Percentiles rank a stretch among this genome's conserved stretches.
phyloP scores from a whole-genome alignment of 2,797 vertebrate genomes.

The Rhinella marina region DNA sequence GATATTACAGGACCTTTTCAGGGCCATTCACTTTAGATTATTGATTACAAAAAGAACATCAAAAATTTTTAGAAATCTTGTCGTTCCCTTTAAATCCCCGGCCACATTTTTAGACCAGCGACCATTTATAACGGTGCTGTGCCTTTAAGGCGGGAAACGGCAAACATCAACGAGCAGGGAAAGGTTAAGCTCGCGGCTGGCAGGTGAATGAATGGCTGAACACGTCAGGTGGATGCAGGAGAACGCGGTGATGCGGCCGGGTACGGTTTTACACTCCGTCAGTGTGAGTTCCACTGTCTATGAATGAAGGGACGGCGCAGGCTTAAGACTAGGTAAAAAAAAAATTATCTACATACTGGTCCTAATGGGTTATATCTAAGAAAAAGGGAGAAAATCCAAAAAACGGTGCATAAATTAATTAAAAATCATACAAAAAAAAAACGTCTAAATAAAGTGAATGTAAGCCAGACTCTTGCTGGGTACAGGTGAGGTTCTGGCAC shows the following conservation, averaged over 20 bases:
- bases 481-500: background rate
- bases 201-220: conserved; percentile 40
- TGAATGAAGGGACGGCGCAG: background rate
- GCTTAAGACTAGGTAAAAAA: too few relatives aligned
- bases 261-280: background rate
- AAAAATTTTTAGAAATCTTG: too few relatives aligned
- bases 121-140: background rate
- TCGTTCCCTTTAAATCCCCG: too few relatives aligned
- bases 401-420: background rate
- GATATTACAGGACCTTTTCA: too few relatives aligned
- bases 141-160: background rate
- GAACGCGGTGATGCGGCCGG: background rate
- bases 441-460: too few relatives aligned
- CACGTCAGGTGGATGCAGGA: conserved; percentile 7
- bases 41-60: too few relatives aligned
- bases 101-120: background rate
- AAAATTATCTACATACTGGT: background rate
- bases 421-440: background rate
- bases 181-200: background rate
- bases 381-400: background rate
- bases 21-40: too few relatives aligned
- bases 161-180: background rate
- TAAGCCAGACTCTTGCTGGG: background rate
- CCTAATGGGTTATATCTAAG: too few relatives aligned
- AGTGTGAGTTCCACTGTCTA: background rate